Conservation (phyloP, 2,113 vertebrate genomes). For the Megatriorchis doriae region DNA sequence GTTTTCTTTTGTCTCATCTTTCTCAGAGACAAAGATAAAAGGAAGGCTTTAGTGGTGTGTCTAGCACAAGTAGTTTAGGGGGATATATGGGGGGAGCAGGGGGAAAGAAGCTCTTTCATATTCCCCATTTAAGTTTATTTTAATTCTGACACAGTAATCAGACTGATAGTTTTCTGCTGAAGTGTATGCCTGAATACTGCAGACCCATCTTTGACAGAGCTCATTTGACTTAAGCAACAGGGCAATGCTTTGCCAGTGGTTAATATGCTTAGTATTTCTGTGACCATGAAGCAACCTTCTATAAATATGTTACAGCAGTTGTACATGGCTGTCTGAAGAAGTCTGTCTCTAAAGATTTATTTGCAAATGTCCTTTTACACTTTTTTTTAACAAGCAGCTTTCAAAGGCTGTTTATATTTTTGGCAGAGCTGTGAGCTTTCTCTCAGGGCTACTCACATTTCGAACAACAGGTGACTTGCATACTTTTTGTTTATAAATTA, state of each 20-base stretch:
- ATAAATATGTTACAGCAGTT: slow-evolving; percentile 40
- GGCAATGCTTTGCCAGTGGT: neutral
- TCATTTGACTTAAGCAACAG: neutral
- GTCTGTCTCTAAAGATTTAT: slow-evolving; percentile 46
- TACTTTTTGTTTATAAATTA: slow-evolving; percentile 36
- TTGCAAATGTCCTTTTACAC: slow-evolving; percentile 22
- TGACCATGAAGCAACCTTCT: slow-evolving; percentile 39
- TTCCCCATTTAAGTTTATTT: neutral
- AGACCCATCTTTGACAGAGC: neutral
- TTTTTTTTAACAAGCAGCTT: slow-evolving; percentile 46
- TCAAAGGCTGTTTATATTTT: slow-evolving; percentile 39
- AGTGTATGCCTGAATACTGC: neutral
- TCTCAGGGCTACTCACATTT: slow-evolving; percentile 14
- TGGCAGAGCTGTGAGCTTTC: slow-evolving; percentile 28
- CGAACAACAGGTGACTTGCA: slow-evolving; percentile 41
- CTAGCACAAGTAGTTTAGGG: neutral
- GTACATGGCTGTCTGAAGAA: slow-evolving; percentile 18
- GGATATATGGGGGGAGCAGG: neutral
- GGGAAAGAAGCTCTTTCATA: neutral
- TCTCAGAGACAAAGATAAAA: neutral
- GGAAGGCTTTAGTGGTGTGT: neutral
- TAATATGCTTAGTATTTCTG: neutral
- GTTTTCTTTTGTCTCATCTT: neutral
- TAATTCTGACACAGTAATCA: neutral
- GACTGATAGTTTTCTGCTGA: neutral